Percentiles rank a stretch among this genome's conserved stretches.
phyloP scores from a whole-genome alignment of 2,888 invertebrate genomes.

The Drosophila planitibia region DNA sequence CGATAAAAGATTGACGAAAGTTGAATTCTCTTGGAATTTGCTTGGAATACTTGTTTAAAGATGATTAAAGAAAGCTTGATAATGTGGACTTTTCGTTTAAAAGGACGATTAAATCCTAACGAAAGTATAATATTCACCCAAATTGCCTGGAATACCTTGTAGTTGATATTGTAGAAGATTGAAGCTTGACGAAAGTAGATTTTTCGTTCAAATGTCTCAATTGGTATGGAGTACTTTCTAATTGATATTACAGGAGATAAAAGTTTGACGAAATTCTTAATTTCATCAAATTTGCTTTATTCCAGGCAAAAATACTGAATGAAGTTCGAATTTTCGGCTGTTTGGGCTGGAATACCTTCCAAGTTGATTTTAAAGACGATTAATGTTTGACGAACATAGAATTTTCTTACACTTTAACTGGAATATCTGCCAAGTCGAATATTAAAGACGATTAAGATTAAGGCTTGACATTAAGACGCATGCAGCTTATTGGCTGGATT shows the following conservation, averaged over 20 bases:
- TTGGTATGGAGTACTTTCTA: not conserved
- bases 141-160: too few species aligned
- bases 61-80: too few species aligned
- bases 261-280: not conserved
- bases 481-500: slow-evolving; percentile 12
- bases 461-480: not conserved
- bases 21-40: not conserved
- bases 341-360: not conserved
- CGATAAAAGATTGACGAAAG: not conserved
- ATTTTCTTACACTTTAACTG: not conserved
- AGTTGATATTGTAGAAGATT: too few species aligned
- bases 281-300: not conserved
- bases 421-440: not conserved
- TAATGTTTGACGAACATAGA: not conserved
- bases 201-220: not conserved
- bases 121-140: not conserved
- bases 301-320: not conserved
- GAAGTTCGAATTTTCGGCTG: not conserved
- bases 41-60: too few species aligned
- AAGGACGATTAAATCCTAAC: not conserved
- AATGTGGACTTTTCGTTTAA: too few species aligned
- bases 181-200: not conserved
- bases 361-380: not conserved
- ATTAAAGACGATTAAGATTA: not conserved
- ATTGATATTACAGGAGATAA: not conserved